phyloP scores from a whole-genome alignment of 2,888 invertebrate species.

The Chloromyia formosa region DNA sequence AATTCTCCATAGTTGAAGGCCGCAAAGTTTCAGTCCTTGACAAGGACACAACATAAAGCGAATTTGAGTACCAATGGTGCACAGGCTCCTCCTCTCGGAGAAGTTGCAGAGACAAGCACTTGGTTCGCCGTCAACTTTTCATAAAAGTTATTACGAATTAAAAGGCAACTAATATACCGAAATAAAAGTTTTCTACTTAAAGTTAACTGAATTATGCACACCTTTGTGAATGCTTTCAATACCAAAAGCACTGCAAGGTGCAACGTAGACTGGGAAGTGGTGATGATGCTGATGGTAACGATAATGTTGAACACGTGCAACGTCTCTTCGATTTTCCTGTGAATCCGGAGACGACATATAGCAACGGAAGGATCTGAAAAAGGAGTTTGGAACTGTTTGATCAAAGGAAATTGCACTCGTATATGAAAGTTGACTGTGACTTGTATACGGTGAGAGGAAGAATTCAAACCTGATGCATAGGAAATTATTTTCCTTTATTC shows the following conservation, averaged over 20 bases:
- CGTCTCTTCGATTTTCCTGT: too few species aligned
- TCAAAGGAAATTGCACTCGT: too few species aligned
- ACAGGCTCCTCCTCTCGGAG: background rate
- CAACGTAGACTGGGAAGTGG: background rate
- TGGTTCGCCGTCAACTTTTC: constrained; percentile 25
- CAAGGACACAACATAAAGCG: background rate
- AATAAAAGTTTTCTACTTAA: constrained; percentile 42
- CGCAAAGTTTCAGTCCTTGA: background rate
- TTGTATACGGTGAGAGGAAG: too few species aligned
- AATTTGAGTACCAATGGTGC: background rate
- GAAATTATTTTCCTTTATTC: too few species aligned
- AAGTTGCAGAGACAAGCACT: background rate
- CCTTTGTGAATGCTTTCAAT: constrained; percentile 32
- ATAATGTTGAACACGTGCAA: background rate
- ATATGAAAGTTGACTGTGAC: too few species aligned
- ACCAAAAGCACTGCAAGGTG: background rate
- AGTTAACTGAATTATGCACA: constrained; percentile 41
- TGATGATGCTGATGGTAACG: background rate
- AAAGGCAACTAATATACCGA: constrained; percentile 41
- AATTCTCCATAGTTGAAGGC: background rate
- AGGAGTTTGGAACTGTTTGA: too few species aligned
- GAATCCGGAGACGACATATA: too few species aligned
- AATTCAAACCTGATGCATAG: too few species aligned
- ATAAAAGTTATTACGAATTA: constrained; percentile 38
- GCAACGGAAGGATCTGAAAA: too few species aligned